Evolutionary conservation across 1,140 invertebrate genomes (phyloP).

Genomic region (Zaprionus gabonicus): DNA sequence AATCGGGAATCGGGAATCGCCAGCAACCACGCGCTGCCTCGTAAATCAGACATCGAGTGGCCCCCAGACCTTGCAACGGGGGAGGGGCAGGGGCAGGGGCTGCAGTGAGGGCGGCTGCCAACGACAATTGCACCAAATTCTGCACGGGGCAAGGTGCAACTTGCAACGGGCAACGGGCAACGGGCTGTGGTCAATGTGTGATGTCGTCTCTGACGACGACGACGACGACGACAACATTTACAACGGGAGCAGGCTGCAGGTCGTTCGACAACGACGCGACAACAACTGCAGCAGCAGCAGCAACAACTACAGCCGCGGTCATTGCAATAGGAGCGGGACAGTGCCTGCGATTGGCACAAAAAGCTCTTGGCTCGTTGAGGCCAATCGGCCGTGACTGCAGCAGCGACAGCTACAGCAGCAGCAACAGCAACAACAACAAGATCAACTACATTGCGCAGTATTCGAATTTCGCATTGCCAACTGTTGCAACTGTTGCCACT

Average conservation of each 20-base stretch:
- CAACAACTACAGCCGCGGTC: constrained; percentile 17
- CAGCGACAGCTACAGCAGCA: constrained; percentile 41
- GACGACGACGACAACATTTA: constrained; percentile 62
- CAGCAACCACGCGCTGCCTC: constrained; percentile 35
- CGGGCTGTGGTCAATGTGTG: constrained; percentile 66
- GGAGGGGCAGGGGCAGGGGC: too few relatives aligned
- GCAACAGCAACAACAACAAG: constrained; percentile 12
- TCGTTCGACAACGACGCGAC: constrained; percentile 43
- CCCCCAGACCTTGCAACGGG: not conserved
- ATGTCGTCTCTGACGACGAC: constrained; percentile 65
- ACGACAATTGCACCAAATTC: constrained; percentile 65
- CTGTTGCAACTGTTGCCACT: constrained; percentile 22
- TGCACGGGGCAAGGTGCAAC: constrained; percentile 19
- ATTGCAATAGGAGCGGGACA: constrained; percentile 19
- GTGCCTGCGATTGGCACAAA: constrained; percentile 56
- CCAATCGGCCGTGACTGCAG: constrained; percentile 72
- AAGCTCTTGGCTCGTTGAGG: constrained; percentile 42
- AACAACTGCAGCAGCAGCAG: not conserved
- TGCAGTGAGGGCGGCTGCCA: constrained; percentile 24
- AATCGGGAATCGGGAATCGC: constrained; percentile 19
- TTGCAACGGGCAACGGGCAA: not conserved
- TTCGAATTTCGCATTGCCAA: constrained; percentile 41
- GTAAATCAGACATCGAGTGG: constrained; percentile 63
- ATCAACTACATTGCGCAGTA: constrained; percentile 13
- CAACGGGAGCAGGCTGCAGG: constrained; percentile 77